phyloP scores from a whole-genome alignment of 2,797 vertebrate species.

The Muscicapa striata region DNA sequence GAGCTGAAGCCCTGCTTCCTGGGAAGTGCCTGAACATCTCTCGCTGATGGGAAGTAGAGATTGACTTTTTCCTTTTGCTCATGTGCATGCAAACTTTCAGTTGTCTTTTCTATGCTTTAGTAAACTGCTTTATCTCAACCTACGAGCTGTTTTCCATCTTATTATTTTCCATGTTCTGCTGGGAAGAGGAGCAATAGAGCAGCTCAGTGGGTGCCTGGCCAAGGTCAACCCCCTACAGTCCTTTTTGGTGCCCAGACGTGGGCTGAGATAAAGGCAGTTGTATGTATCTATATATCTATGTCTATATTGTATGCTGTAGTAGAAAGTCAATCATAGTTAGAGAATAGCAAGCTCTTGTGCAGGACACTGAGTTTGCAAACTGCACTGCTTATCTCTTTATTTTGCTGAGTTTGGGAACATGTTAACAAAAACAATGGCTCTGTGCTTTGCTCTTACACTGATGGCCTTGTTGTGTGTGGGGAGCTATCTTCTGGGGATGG shows the following conservation, averaged over 20 bases:
- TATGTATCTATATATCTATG: neutral
- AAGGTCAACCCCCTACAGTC: neutral
- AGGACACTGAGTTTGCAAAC: neutral
- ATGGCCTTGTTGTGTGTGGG: neutral
- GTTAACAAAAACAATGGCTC: neutral
- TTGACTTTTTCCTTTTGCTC: neutral
- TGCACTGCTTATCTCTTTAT: neutral
- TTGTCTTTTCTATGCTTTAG: neutral
- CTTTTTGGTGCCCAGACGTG: neutral
- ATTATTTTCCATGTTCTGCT: fast-evolving
- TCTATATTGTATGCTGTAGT: neutral
- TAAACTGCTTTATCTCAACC: neutral
- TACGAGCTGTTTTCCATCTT: neutral
- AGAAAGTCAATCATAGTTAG: neutral
- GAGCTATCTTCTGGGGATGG: neutral
- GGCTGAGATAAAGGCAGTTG: neutral
- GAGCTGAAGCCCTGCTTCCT: too few species aligned
- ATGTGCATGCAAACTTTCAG: fast-evolving
- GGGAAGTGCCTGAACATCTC: too few species aligned
- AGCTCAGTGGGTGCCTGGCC: fast-evolving
- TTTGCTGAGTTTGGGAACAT: neutral
- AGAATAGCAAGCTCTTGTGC: neutral
- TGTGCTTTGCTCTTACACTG: neutral
- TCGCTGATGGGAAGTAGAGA: too few species aligned
- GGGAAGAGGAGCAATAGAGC: neutral